Conservation (phyloP, 2,797 vertebrate species). For the Spizella passerina region DNA sequence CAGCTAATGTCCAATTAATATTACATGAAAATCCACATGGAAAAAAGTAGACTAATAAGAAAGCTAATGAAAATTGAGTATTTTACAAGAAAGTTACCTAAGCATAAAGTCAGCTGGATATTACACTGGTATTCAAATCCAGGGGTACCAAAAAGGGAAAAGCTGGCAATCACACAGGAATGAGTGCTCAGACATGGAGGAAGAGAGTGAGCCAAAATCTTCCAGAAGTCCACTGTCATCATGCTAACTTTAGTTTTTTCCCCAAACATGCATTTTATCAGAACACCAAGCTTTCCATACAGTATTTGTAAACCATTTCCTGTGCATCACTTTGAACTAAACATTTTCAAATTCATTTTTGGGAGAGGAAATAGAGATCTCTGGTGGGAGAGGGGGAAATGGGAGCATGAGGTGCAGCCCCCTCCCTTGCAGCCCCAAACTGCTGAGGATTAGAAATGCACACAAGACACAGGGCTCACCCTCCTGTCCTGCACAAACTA, state of each 20-base stretch:
- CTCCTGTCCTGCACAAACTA: neutral
- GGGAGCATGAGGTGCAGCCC: neutral
- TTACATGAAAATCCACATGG: neutral
- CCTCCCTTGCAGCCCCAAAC: neutral
- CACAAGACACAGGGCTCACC: neutral
- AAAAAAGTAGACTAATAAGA: neutral
- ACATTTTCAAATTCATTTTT: neutral
- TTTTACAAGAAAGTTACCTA: conserved; percentile 7
- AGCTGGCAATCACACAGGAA: neutral
- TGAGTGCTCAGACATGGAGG: rapidly evolving
- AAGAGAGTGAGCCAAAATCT: neutral
- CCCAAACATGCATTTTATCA: neutral
- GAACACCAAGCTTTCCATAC: neutral
- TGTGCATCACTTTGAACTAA: neutral
- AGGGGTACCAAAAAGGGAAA: neutral
- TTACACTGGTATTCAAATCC: neutral
- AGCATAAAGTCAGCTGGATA: neutral
- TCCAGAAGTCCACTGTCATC: neutral
- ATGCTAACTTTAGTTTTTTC: rapidly evolving
- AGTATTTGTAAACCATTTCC: neutral
- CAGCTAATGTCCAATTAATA: conserved; percentile 10
- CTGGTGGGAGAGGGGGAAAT: rapidly evolving
- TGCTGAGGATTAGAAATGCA: neutral
- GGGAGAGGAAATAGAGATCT: neutral
- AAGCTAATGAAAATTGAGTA: conserved; percentile 33